Evolutionary conservation across 2,797 vertebrate species (phyloP).

Genomic region (Chelonia mydas): DNA sequence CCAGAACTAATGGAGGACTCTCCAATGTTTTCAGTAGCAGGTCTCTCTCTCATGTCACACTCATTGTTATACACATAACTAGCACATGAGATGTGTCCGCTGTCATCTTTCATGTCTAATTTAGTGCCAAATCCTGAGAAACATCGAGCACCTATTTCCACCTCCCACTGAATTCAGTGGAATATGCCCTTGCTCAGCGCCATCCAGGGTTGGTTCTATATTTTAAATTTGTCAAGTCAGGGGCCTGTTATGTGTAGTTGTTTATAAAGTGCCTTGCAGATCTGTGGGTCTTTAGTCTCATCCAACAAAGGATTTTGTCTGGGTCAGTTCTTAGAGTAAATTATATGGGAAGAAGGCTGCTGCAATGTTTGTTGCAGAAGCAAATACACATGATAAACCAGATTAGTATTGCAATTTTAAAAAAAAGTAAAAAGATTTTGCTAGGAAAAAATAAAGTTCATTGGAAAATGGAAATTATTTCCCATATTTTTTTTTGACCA

Average conservation of each 20-base stretch:
- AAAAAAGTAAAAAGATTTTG: conserved; percentile 43
- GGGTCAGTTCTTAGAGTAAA: neutral
- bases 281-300: neutral
- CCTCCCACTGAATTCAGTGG: neutral
- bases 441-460: neutral
- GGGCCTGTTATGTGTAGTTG: neutral
- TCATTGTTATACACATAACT: neutral
- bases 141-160: too few species aligned
- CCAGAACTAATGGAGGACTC: neutral
- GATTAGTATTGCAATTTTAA: neutral
- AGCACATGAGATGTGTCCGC: neutral
- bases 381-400: neutral
- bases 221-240: neutral
- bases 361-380: neutral
- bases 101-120: neutral
- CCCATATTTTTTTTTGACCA: conserved; percentile 43
- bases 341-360: neutral
- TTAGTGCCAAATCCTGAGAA: neutral
- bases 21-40: neutral
- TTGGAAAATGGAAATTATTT: conserved; percentile 63
- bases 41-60: neutral
- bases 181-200: neutral
- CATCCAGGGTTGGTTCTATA: neutral
- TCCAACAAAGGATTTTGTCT: conserved; percentile 24
- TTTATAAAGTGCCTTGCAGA: neutral